Evolutionary conservation across 1,140 invertebrate species (phyloP).

Genomic region (Rhizoglyphus robini): DNA sequence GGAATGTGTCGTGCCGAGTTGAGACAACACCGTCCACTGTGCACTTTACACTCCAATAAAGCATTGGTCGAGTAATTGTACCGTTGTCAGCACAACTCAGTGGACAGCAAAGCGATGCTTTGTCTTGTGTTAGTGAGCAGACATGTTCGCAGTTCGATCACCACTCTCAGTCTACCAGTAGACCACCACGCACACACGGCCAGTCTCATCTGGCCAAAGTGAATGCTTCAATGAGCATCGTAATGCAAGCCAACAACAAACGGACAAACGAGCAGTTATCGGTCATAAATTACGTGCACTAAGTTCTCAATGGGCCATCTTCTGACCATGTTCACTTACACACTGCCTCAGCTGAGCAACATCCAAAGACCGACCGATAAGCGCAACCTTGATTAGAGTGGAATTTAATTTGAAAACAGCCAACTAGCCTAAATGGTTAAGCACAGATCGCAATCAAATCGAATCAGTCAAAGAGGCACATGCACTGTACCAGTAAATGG

Average conservation of each 20-base stretch:
- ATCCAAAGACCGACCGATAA: no score
- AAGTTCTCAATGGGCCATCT: neutral
- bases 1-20: neutral
- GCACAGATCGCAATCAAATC: no score
- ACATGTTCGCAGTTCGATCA: neutral
- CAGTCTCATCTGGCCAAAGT: neutral
- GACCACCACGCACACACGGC: no score
- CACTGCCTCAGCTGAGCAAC: no score
- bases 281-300: slow-evolving; percentile 5
- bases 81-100: neutral
- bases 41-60: neutral
- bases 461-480: no score
- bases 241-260: neutral
- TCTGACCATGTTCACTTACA: neutral
- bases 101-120: no score
- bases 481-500: no score
- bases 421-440: no score
- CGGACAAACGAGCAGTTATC: neutral
- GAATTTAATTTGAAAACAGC: no score
- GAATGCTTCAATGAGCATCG: slow-evolving; percentile 2
- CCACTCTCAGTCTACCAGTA: neutral
- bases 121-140: no score
- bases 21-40: no score
- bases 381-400: no score
- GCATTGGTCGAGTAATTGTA: neutral